Conservation (phyloP, 2,797 vertebrate genomes). For the Cynopterus sphinx region DNA sequence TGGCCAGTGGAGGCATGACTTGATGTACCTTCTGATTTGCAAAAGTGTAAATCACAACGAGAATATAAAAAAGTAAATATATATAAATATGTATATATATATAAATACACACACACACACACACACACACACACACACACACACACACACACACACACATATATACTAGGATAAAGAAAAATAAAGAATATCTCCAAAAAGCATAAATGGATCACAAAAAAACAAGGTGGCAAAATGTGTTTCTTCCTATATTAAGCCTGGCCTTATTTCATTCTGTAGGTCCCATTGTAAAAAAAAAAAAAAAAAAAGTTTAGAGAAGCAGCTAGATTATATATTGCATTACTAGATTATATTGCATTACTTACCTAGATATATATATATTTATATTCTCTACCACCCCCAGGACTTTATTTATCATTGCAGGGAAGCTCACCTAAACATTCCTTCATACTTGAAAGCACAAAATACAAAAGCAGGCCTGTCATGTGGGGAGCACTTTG, state of each 20-base stretch:
- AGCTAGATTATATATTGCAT: background rate
- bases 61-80: background rate
- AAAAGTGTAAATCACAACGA: background rate
- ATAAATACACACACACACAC: background rate
- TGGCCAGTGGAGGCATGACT: background rate
- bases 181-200: background rate
- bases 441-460: background rate
- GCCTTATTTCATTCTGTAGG: background rate
- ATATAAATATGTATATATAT: background rate
- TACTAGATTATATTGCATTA: no score
- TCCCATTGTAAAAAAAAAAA: background rate
- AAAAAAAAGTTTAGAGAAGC: background rate
- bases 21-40: background rate
- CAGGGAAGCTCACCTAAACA: background rate
- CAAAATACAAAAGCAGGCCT: background rate
- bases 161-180: background rate
- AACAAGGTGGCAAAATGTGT: background rate
- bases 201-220: background rate
- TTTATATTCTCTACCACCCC: background rate
- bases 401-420: background rate
- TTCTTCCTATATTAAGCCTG: background rate
- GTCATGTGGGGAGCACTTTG: accelerated
- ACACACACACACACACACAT: background rate
- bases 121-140: background rate
- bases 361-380: background rate